Conservation (phyloP, 1,140 invertebrate genomes). For the Musca domestica region DNA sequence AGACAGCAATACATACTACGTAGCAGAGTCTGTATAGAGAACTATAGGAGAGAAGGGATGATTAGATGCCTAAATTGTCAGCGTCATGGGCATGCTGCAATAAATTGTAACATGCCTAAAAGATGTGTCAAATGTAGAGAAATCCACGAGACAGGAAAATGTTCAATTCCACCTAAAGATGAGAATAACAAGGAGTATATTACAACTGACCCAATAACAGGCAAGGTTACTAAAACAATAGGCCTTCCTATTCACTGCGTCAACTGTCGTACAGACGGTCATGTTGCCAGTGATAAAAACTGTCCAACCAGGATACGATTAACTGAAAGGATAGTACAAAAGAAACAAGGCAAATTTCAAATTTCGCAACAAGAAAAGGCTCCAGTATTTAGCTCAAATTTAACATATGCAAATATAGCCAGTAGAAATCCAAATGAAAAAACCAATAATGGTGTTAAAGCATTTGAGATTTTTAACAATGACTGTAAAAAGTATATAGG, state of each 20-base stretch:
- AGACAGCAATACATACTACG: background rate
- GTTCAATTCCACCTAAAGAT: background rate
- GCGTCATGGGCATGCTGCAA: background rate
- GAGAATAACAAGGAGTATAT: background rate
- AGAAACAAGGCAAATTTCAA: no score
- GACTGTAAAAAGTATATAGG: no score
- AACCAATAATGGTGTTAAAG: no score
- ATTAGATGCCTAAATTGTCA: background rate
- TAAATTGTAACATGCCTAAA: constrained; percentile 6
- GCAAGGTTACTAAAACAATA: background rate
- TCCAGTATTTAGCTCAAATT: no score
- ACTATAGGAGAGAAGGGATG: background rate
- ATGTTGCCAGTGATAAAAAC: background rate
- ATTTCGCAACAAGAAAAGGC: no score
- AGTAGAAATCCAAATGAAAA: no score
- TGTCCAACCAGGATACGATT: background rate
- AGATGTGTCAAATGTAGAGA: constrained; percentile 6
- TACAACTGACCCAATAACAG: background rate
- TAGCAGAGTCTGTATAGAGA: background rate
- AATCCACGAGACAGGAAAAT: background rate
- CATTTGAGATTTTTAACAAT: no score
- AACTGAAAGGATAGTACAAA: no score
- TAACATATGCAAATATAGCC: no score
- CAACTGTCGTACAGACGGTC: background rate
- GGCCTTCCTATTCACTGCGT: background rate